These are phyloP conservation scores for Nansenia antarctica DNA, from an alignment of 2,113 vertebrate species.

Conservation along the genomic window DNA sequence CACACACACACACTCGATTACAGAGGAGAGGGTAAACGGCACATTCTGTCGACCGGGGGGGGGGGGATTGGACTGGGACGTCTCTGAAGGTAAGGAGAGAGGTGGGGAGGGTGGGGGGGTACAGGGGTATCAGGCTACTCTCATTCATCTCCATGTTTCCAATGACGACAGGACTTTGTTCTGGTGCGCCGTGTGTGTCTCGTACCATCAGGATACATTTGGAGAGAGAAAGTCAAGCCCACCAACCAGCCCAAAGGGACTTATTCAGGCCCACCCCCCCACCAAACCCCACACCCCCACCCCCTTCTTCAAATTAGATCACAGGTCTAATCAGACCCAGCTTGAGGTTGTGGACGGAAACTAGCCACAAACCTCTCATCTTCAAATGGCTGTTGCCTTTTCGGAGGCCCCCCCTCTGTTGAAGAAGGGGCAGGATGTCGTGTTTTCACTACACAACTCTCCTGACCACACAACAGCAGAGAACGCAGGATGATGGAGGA, in stretches of 20 bases:
- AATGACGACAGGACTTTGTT: constrained; percentile 28
- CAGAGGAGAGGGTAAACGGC: neutral
- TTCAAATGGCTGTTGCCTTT: constrained; percentile 66
- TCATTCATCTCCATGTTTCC: constrained; percentile 47
- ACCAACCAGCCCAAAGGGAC: constrained; percentile 42
- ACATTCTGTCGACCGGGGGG: neutral
- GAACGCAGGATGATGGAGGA: constrained; percentile 39
- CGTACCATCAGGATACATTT: constrained; percentile 52
- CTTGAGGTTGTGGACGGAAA: constrained; percentile 72
- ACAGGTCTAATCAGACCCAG: constrained; percentile 72
- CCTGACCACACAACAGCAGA: constrained; percentile 68
- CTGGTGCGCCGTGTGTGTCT: constrained; percentile 30
- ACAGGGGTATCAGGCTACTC: constrained; percentile 39
- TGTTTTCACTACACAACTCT: constrained; percentile 46
- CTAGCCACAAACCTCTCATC: constrained; percentile 73
- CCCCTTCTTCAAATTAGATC: constrained; percentile 69
- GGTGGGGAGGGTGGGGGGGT: too few relatives aligned
- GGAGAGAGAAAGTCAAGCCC: constrained; percentile 64
- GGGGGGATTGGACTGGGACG: too few relatives aligned
- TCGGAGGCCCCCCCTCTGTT: constrained; percentile 63
- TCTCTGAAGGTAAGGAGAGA: too few relatives aligned
- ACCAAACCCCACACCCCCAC: constrained; percentile 37
- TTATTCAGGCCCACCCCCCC: constrained; percentile 36
- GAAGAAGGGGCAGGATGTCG: constrained; percentile 61
- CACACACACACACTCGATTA: too few relatives aligned